These are phyloP conservation scores for Cyanistes caeruleus DNA, from an alignment of 2,113 vertebrate genomes.

Conservation along the genomic window DNA sequence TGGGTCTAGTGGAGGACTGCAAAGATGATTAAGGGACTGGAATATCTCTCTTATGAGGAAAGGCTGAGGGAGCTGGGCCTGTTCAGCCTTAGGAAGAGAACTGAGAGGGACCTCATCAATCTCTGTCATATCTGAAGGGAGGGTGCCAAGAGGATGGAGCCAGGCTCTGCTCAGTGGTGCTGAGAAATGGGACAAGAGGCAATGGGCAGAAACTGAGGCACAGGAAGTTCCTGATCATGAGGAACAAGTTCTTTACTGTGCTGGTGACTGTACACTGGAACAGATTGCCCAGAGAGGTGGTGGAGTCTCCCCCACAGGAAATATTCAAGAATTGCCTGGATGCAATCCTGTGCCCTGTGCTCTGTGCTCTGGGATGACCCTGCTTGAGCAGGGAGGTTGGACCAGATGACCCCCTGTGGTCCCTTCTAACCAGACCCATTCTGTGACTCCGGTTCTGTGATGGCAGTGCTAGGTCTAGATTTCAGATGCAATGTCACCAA, in stretches of 20 bases:
- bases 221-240: neutral
- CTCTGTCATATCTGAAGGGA: neutral
- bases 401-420: neutral
- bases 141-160: neutral
- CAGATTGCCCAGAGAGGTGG: fast-evolving
- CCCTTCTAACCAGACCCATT: neutral
- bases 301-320: neutral
- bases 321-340: neutral
- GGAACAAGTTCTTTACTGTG: neutral
- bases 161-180: neutral
- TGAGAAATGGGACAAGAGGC: neutral
- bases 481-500: neutral
- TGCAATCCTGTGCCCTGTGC: fast-evolving
- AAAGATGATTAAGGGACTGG: neutral
- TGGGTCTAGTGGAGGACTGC: fast-evolving
- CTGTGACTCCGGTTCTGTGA: neutral
- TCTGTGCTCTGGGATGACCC: neutral
- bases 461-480: neutral
- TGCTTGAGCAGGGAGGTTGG: neutral
- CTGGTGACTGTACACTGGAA: fast-evolving
- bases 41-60: neutral
- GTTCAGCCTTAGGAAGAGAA: neutral
- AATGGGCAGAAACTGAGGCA: neutral
- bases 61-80: neutral
- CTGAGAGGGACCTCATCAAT: fast-evolving